A percentile compares a stretch with the other conserved stretches of the same genome.
These are phyloP conservation scores for Enteromius anoplus DNA, from an alignment of 2,797 vertebrate genomes.

Conservation along the genomic window DNA sequence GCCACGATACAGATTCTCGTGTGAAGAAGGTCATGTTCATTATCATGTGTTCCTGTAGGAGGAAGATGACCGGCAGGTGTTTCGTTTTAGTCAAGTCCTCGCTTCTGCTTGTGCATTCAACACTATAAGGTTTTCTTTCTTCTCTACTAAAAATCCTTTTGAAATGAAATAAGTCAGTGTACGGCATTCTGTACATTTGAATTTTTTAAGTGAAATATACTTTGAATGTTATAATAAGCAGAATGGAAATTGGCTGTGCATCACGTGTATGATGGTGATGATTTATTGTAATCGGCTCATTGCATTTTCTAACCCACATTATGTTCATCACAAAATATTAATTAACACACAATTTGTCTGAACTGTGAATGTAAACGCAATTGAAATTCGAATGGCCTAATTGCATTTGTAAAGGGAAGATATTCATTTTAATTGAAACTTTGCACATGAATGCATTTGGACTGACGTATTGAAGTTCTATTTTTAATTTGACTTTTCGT, in stretches of 20 bases:
- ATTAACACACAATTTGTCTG: background rate
- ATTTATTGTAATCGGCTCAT: background rate
- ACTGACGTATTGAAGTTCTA: background rate
- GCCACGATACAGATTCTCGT: constrained; percentile 48
- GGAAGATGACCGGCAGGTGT: constrained; percentile 60
- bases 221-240: background rate
- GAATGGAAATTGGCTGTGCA: background rate
- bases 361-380: background rate
- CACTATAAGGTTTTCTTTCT: constrained; percentile 68
- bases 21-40: constrained; percentile 51
- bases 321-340: background rate
- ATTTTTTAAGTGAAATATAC: background rate
- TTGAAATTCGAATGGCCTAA: background rate
- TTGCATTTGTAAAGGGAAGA: background rate
- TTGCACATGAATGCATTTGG: background rate
- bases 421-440: background rate
- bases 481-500: background rate
- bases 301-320: background rate
- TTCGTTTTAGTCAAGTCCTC: constrained; percentile 61
- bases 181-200: background rate
- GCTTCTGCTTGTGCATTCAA: constrained; percentile 61
- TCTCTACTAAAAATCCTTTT: background rate
- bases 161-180: background rate
- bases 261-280: background rate
- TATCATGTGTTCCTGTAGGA: constrained; percentile 59